Evolutionary conservation across 2,888 invertebrate genomes (phyloP).

Genomic region (Phania funesta): DNA sequence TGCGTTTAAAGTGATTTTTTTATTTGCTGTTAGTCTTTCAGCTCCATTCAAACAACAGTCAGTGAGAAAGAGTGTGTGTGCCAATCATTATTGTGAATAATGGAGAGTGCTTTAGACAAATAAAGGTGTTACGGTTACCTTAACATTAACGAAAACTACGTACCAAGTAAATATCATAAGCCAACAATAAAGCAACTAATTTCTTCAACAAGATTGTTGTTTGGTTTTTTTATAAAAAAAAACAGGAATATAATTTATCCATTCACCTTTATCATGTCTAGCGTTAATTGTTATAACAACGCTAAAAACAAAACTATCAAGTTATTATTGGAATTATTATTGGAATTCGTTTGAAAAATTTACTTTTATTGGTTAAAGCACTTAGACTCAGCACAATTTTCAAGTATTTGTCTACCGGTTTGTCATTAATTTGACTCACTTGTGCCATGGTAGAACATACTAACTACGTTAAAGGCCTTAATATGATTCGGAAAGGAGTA

Average conservation of each 20-base stretch:
- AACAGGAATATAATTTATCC: slow-evolving; percentile 23
- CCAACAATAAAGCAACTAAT: slow-evolving; percentile 1
- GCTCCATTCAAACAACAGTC: background rate
- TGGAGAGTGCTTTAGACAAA: background rate
- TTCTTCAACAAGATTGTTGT: background rate
- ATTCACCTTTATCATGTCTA: slow-evolving; percentile 13
- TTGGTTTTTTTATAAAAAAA: background rate
- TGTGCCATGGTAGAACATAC: background rate
- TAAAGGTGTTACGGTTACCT: background rate
- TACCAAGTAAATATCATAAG: background rate
- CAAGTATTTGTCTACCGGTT: background rate
- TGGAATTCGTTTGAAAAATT: background rate
- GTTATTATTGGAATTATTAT: slow-evolving; percentile 2
- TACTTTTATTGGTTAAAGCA: background rate
- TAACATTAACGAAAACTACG: background rate
- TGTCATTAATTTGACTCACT: background rate
- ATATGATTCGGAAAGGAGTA: background rate
- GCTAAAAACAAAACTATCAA: background rate
- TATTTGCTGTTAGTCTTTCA: background rate
- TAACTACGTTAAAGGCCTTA: background rate
- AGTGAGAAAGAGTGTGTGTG: background rate
- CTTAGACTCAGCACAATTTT: background rate
- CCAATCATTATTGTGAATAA: slow-evolving; percentile 4
- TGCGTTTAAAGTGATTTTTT: background rate
- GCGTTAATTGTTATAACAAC: background rate